Conservation (phyloP, 2,888 invertebrate species). For the Stomorhina lunata region DNA sequence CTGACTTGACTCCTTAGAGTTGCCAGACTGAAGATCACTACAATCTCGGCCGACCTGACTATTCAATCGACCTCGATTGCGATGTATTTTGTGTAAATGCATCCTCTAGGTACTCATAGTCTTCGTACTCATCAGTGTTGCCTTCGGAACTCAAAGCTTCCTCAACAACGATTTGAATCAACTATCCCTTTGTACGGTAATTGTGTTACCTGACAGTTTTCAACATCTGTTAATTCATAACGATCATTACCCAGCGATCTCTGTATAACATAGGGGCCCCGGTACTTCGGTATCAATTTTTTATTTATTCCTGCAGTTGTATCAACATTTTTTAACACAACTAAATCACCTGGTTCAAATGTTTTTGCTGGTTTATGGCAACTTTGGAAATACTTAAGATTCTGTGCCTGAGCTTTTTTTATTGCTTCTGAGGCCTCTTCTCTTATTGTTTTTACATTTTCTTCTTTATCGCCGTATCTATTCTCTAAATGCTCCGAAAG, state of each 20-base stretch:
- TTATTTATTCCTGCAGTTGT: slow-evolving; percentile 62
- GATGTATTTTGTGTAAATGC: too few species aligned
- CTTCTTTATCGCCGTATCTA: too few species aligned
- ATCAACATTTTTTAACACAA: slow-evolving; percentile 6
- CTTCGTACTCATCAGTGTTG: background rate
- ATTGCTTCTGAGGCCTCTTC: slow-evolving; percentile 1
- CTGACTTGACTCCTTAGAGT: too few species aligned
- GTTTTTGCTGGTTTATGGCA: background rate
- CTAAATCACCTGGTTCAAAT: background rate
- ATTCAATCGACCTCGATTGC: too few species aligned
- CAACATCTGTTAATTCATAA: slow-evolving; percentile 13
- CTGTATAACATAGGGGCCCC: slow-evolving; percentile 45
- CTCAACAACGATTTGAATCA: background rate
- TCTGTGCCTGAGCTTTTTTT: background rate
- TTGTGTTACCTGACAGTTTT: background rate
- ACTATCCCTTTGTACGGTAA: background rate
- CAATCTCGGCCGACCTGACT: too few species aligned
- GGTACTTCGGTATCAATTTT: slow-evolving; percentile 57
- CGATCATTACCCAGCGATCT: background rate
- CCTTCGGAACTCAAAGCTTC: background rate
- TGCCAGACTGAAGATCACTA: too few species aligned
- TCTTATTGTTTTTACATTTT: background rate
- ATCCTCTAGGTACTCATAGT: background rate
- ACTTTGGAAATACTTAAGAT: slow-evolving; percentile 1
- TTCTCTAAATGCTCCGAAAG: background rate